Base-by-base conservation (phyloP, 2,797 vertebrate species). In the Mastacembelus armatus region DNA sequence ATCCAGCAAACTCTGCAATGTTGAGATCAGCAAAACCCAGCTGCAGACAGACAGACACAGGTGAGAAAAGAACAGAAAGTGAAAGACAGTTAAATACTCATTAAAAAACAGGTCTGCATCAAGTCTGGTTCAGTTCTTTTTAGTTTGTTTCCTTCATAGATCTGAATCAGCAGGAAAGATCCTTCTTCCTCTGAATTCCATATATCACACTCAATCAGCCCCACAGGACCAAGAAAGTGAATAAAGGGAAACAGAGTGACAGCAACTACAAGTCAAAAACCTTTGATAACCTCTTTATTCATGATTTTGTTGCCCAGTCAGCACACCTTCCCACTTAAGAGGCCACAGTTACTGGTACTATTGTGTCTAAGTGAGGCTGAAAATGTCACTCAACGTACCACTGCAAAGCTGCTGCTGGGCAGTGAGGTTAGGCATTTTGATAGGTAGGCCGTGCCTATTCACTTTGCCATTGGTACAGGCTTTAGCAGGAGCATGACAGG, bases 21-120 rank as follows among this genome's bases (percentile, higher is more conserved):
- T 98, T 98, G 71, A 98, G 92, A 87, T 98, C 96, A 49, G 96
- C 93, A 71, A 98, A 98, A 72, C 97, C 97, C 74, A 98, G 88
- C 97, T 98, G 85, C 39, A 67, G 36, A 50, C 32, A 61, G 36
- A 58, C 21, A 48, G 22, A 63, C 26, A 35, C 7, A 47, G 19
- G 15, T 10, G 11, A 21, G 7, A 19, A 47, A 27, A 58, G 1
- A 38, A 42, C 11, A 59, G 2, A 12, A 19, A 45, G 22, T 9
- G 1, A 40, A 15, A 44, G 2, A 32, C 35, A 32, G 18, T 18
- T 5, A 32, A 2, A 21, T 19, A 18, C 9, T 21, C 26, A 26
- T 61, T 7, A 15, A 51, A 24, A 40, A 32, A 27, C 6, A 27
- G n/a, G n/a, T n/a, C n/a, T n/a, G n/a, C n/a, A n/a, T n/a, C n/a